Evolutionary conservation across 2,113 vertebrate genomes (phyloP).

Genomic region (Piprites chloris): DNA sequence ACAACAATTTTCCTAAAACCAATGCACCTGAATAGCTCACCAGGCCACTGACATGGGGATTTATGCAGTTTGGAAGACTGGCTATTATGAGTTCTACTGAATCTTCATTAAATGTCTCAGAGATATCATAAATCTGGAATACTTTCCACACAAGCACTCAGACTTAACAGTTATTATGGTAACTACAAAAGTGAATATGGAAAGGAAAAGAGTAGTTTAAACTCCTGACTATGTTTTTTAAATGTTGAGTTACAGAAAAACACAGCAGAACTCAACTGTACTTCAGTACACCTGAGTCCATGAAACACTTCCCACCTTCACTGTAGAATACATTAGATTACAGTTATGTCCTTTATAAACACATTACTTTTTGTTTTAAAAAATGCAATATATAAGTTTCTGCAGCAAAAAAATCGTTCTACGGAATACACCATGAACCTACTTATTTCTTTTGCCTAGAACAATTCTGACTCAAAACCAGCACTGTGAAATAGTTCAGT

Average conservation of each 20-base stretch:
- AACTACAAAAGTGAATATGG: constrained; percentile 55
- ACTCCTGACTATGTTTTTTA: constrained; percentile 51
- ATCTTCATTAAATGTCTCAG: constrained; percentile 16
- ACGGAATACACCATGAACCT: neutral
- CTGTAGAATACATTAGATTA: constrained; percentile 36
- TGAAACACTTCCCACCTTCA: constrained; percentile 49
- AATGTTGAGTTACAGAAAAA: constrained; percentile 61
- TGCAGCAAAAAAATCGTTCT: constrained; percentile 42
- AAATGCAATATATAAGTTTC: constrained; percentile 18
- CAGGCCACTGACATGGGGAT: neutral
- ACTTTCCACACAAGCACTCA: constrained; percentile 35
- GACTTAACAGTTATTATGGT: constrained; percentile 38
- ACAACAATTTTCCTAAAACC: neutral
- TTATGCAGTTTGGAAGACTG: constrained; percentile 54
- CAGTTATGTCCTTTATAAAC: constrained; percentile 56
- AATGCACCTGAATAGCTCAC: neutral
- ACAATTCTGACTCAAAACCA: constrained; percentile 30
- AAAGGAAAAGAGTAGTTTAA: constrained; percentile 48
- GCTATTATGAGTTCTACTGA: neutral
- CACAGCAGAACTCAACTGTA: constrained; percentile 51
- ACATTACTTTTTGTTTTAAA: constrained; percentile 14
- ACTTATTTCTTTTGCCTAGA: constrained; percentile 31
- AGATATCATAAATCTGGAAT: constrained; percentile 26
- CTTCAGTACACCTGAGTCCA: constrained; percentile 27
- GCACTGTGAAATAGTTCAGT: constrained; percentile 42